Evolutionary conservation across 1,140 invertebrate genomes (phyloP).

Genomic region (Camponotus floridanus): DNA sequence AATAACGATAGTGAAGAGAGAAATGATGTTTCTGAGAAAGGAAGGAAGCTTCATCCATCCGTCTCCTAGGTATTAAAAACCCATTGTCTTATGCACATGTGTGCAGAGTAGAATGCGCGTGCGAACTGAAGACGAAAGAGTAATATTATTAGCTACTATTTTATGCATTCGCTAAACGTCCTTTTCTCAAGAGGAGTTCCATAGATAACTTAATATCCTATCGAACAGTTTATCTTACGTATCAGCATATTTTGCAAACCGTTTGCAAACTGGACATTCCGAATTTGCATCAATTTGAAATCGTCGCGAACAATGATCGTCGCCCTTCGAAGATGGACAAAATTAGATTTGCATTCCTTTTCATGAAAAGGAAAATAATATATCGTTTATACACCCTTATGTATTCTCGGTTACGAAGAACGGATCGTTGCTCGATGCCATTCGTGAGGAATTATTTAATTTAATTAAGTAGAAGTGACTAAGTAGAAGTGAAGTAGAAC

Average conservation of each 20-base stretch:
- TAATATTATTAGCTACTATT: constrained; percentile 52
- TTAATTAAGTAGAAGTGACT: constrained; percentile 69
- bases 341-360: background rate
- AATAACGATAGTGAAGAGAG: constrained; percentile 27
- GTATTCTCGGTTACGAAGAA: constrained; percentile 7
- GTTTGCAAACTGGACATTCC: background rate
- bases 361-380: constrained; percentile 11
- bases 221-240: constrained; percentile 75
- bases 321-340: background rate
- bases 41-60: background rate
- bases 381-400: background rate
- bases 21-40: constrained; percentile 24
- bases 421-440: constrained; percentile 64
- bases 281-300: constrained; percentile 57
- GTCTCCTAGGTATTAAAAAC: constrained; percentile 43
- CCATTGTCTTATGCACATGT: background rate
- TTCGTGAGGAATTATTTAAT: constrained; percentile 56
- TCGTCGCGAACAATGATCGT: constrained; percentile 32
- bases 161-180: constrained; percentile 42
- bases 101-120: constrained; percentile 34
- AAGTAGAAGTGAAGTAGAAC: constrained; percentile 69
- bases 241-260: constrained; percentile 73
- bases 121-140: constrained; percentile 45
- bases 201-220: constrained; percentile 55
- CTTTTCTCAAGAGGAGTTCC: constrained; percentile 57